phyloP scores from a whole-genome alignment of 1,140 invertebrate species.

The Ganaspis sp. region DNA sequence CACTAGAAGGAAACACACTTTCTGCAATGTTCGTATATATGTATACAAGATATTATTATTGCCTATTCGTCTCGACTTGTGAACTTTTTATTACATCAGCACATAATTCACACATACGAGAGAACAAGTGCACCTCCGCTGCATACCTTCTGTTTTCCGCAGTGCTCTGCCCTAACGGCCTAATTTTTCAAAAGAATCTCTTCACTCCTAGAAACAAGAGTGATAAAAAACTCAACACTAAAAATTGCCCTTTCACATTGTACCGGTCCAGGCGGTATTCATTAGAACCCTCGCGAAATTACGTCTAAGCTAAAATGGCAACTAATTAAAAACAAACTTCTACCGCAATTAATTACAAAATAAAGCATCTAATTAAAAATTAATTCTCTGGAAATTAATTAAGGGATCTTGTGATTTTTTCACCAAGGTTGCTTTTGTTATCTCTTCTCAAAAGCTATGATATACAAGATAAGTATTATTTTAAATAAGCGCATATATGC shows the following conservation, averaged over 20 bases:
- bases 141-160: slow-evolving; percentile 18
- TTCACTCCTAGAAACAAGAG: slow-evolving; percentile 20
- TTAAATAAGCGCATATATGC: no score
- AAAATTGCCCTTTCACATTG: background rate
- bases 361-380: no score
- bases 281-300: no score
- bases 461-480: no score
- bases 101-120: slow-evolving; percentile 15
- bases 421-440: no score
- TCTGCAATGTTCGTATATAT: background rate
- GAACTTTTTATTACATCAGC: slow-evolving; percentile 27
- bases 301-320: no score
- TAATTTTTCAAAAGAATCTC: slow-evolving; percentile 16
- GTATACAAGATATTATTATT: slow-evolving; percentile 16
- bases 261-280: no score
- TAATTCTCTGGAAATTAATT: no score
- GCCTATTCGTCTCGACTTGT: slow-evolving; percentile 18
- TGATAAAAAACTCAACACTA: background rate
- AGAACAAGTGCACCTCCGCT: slow-evolving; percentile 14
- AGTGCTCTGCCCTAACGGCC: background rate
- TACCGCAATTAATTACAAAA: no score
- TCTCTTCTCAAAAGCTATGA: no score
- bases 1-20: background rate
- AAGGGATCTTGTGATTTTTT: no score
- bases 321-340: no score